Evolutionary conservation across 2,888 invertebrate species (phyloP).

Genomic region (Ormyrus nitidulus): DNA sequence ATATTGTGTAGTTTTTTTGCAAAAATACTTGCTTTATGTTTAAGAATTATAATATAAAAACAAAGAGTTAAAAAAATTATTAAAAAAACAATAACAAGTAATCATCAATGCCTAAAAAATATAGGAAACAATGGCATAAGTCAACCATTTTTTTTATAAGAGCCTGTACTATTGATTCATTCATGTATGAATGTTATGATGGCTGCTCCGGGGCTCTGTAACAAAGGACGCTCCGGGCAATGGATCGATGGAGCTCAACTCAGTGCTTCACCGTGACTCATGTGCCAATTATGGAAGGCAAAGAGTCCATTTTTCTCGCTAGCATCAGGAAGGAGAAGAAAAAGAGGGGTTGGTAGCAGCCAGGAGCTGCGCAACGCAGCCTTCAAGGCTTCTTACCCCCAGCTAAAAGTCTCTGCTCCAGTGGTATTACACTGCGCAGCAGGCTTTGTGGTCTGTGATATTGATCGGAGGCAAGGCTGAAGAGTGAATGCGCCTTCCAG

Average conservation of each 20-base stretch:
- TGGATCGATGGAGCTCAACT: constrained; percentile 67
- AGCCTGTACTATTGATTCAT: constrained; percentile 35
- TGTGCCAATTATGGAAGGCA: constrained; percentile 66
- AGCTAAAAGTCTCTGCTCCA: constrained; percentile 33
- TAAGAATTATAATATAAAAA: neutral
- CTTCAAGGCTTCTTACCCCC: constrained; percentile 61
- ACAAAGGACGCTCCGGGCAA: constrained; percentile 62
- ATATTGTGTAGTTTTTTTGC: neutral
- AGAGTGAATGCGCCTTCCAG: constrained; percentile 41
- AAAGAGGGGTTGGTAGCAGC: constrained; percentile 51
- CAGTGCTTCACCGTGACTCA: constrained; percentile 67
- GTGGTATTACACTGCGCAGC: constrained; percentile 68
- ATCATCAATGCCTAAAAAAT: neutral
- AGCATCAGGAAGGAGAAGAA: constrained; percentile 64
- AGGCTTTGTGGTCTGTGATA: constrained; percentile 69
- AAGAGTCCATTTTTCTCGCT: constrained; percentile 64
- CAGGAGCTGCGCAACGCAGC: constrained; percentile 62
- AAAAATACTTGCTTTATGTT: neutral
- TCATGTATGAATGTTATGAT: constrained; percentile 24
- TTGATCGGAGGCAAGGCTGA: constrained; percentile 68
- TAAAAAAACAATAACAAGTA: neutral
- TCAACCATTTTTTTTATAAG: constrained; percentile 3
- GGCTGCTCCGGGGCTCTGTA: constrained; percentile 32
- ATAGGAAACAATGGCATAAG: constrained; percentile 4
- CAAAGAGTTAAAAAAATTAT: neutral